Evolutionary conservation across 2,797 vertebrate genomes (phyloP).

Genomic region (Lindbergichthys nudifrons): DNA sequence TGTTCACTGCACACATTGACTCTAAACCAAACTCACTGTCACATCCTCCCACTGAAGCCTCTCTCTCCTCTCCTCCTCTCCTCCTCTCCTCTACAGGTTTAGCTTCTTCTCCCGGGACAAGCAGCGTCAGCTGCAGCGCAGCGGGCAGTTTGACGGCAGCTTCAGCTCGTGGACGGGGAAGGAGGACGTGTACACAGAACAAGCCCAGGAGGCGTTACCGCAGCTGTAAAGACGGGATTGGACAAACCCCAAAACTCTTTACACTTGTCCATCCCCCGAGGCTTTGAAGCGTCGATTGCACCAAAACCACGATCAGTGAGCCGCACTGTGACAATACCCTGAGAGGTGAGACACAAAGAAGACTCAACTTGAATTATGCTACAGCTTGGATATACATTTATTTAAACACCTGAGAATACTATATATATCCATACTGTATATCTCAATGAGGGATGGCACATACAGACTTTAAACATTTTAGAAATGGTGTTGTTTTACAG

Average conservation of each 20-base stretch:
- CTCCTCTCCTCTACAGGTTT: constrained; percentile 86
- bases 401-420: constrained; percentile 17
- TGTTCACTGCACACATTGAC: not conserved
- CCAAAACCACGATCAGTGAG: constrained; percentile 31
- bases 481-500: constrained; percentile 5
- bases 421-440: not conserved
- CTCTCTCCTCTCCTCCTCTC: constrained; percentile 17
- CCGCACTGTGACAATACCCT: constrained; percentile 19
- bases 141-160: constrained; percentile 78
- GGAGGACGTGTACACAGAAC: constrained; percentile 91
- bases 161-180: constrained; percentile 88
- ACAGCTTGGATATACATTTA: not conserved
- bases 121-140: constrained; percentile 86
- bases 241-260: constrained; percentile 29
- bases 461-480: constrained; percentile 1
- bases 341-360: constrained; percentile 28
- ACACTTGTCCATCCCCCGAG: constrained; percentile 38
- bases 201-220: constrained; percentile 95
- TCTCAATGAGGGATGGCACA: constrained; percentile 25
- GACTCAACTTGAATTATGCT: not conserved
- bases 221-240: constrained; percentile 86
- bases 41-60: not conserved
- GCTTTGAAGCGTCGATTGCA: constrained; percentile 16
- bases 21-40: not conserved
- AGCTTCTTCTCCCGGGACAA: constrained; percentile 98